These are phyloP conservation scores for Argopecten irradians DNA, from an alignment of 1,140 invertebrate genomes.

Conservation along the genomic window DNA sequence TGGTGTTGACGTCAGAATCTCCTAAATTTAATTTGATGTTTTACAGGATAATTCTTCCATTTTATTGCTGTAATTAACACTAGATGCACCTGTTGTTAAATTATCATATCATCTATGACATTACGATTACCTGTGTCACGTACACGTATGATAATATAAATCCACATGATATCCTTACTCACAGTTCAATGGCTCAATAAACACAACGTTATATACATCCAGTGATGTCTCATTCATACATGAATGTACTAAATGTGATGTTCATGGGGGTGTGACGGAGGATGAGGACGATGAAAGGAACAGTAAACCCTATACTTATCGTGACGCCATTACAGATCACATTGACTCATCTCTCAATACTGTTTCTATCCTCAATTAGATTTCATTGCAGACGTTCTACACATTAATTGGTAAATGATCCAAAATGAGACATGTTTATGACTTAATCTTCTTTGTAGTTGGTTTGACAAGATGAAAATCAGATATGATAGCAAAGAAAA, in stretches of 20 bases:
- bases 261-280: background rate
- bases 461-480: background rate
- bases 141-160: background rate
- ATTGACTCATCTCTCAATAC: background rate
- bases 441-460: background rate
- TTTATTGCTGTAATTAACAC: background rate
- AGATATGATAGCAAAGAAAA: background rate
- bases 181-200: background rate
- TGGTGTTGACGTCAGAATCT: background rate
- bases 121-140: background rate
- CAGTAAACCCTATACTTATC: background rate
- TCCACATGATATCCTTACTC: background rate
- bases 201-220: background rate
- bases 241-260: background rate
- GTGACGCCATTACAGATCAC: background rate
- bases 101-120: background rate
- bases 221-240: background rate
- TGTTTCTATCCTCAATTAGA: background rate
- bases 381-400: background rate
- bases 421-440: constrained; percentile 16
- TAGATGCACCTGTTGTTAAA: background rate
- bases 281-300: background rate
- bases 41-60: background rate
- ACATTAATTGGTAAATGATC: background rate
- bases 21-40: background rate